Base-by-base conservation (phyloP, 2,888 invertebrate genomes). In the Ophion ventricosus region DNA sequence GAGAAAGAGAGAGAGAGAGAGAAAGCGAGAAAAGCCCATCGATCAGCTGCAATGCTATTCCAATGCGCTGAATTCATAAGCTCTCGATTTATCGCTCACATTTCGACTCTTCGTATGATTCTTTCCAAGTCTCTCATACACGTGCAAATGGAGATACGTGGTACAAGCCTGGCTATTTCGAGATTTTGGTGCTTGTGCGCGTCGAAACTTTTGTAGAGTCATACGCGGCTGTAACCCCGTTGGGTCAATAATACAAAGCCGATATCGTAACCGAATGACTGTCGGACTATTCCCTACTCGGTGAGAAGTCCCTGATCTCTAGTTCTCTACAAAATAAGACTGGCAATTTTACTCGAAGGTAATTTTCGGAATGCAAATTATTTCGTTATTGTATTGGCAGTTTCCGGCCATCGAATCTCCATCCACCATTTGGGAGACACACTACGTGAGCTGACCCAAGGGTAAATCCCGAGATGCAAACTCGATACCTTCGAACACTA, bases 11-110 rank as follows among this genome's bases (percentile, higher is more conserved):
- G 14, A 49, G 49, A 0, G 49, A 49, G 49, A 49, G 11, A 49
- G 11, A 14, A 14, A 49, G 64, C 43, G 35, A 56, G 63, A 49
- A 61, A 23, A 56, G 40, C 64, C 83, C 64, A 74, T 86, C 86
- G 89, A 90, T 90, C 87, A 87, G 85, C 23, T 84, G 29, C 35
- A 56, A 83, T 82, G 87, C 87, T 91, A 90, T 91, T 91, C 88
- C 88, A 83, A 83, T 72, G 86, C 88, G 84, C 87, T 81, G 89
- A 90, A 90, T 91, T 91, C 90, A 91, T 91, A 90, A 90, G 87
- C 88, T 88, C 88, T 88, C 88, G 86, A 90, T 90, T 90, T 88
- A 89, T 91, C 73, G 76, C 54, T 29, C 43, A 54, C 75, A 78
- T 78, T 74, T 83, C 70, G 80, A 81, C 78, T 67, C 80, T 57